These are phyloP conservation scores for Coracias cyanogaster DNA, from an alignment of 2,797 vertebrate species.

Conservation along the genomic window DNA sequence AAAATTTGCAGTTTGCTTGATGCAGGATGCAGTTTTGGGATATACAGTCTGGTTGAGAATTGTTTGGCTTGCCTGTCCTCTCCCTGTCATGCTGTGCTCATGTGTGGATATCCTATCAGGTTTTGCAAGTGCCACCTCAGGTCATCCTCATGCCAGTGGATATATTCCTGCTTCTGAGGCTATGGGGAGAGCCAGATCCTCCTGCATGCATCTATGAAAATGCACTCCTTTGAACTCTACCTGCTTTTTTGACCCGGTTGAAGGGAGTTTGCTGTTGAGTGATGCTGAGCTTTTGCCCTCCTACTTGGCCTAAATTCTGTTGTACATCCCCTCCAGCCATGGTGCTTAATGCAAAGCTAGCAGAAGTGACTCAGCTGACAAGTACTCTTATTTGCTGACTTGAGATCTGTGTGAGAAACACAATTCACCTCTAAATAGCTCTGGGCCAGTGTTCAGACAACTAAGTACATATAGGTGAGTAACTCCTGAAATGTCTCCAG, in stretches of 20 bases:
- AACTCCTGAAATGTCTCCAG: neutral
- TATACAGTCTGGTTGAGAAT: neutral
- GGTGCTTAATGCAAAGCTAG: conserved; percentile 31
- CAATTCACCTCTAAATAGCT: conserved; percentile 16
- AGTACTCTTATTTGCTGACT: conserved; percentile 17
- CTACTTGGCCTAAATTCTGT: conserved; percentile 21
- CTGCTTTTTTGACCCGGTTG: neutral
- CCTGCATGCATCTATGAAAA: neutral
- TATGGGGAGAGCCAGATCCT: neutral
- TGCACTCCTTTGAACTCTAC: neutral
- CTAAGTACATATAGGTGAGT: neutral
- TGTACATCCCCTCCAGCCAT: neutral
- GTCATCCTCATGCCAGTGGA: neutral
- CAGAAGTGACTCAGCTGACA: conserved; percentile 48
- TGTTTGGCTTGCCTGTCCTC: neutral
- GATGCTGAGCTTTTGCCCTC: neutral
- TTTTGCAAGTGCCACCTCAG: neutral
- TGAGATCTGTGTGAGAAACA: neutral
- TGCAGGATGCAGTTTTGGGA: neutral
- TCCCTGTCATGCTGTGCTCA: neutral
- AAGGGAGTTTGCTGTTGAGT: neutral
- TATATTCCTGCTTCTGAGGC: neutral
- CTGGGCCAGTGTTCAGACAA: conserved; percentile 11
- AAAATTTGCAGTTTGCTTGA: neutral
- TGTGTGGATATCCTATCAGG: neutral